Conservation (phyloP, 2,797 vertebrate species). For the Pelochelys cantorii region DNA sequence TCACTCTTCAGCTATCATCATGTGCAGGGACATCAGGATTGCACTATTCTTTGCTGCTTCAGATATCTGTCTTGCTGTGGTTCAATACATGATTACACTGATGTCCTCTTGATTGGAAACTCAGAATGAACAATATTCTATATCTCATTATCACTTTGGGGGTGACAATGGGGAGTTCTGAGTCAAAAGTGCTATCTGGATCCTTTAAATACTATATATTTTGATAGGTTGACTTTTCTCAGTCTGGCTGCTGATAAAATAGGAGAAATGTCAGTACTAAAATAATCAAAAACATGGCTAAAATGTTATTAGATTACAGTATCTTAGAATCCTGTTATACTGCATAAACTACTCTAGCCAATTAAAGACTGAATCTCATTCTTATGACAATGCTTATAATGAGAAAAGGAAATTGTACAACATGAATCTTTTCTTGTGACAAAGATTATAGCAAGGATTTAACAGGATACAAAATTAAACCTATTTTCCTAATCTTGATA, state of each 20-base stretch:
- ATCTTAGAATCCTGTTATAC: background rate
- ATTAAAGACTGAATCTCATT: conserved; percentile 15
- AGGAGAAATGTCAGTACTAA: background rate
- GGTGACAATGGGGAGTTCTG: background rate
- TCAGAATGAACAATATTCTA: conserved; percentile 31
- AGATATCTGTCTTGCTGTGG: conserved; percentile 46
- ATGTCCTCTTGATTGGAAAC: conserved; percentile 47
- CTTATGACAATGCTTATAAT: conserved; percentile 25
- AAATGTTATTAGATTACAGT: conserved; percentile 8
- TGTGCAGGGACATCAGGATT: background rate
- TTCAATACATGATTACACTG: conserved; percentile 40
- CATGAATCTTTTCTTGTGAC: conserved; percentile 39
- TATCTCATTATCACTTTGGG: background rate
- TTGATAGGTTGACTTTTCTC: conserved; percentile 26
- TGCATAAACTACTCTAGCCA: conserved; percentile 3
- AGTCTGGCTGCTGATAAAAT: background rate
- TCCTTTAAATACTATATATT: background rate
- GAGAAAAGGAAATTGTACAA: conserved; percentile 47
- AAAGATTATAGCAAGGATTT: conserved; percentile 34
- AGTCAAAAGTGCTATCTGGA: conserved; percentile 22
- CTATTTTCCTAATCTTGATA: conserved; percentile 37
- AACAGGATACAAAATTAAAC: conserved; percentile 50
- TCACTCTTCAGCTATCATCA: background rate
- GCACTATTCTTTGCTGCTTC: conserved; percentile 12
- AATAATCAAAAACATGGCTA: conserved; percentile 17